phyloP scores from a whole-genome alignment of 2,797 vertebrate species.

The Notolabrus celidotus region DNA sequence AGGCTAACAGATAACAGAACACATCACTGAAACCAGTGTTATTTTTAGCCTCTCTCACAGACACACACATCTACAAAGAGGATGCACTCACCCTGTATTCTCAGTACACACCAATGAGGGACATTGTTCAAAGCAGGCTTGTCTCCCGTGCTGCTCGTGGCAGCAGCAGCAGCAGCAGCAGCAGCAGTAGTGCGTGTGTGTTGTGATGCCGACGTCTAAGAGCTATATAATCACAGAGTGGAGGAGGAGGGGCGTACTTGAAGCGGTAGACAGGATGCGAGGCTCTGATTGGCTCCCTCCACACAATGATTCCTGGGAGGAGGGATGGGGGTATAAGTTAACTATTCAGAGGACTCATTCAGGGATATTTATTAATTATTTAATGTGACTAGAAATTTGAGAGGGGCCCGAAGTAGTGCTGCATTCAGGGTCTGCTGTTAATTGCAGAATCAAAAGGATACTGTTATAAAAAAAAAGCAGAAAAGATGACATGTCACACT shows the following conservation, averaged over 20 bases:
- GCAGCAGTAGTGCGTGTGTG: conserved; percentile 29
- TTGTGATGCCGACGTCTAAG: conserved; percentile 68
- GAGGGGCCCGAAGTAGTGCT: conserved; percentile 13
- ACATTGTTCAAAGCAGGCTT: conserved; percentile 41
- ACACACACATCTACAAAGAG: conserved; percentile 17
- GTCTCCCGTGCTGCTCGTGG: conserved; percentile 37
- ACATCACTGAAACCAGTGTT: conserved; percentile 7
- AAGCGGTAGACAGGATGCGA: conserved; percentile 39
- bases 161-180: conserved; percentile 34
- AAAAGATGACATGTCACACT: neutral
- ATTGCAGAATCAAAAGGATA: neutral
- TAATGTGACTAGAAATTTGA: conserved; percentile 61
- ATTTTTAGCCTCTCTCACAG: conserved; percentile 16
- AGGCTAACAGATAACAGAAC: neutral
- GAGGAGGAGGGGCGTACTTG: conserved; percentile 65
- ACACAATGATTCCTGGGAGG: conserved; percentile 60
- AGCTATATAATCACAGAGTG: conserved; percentile 75
- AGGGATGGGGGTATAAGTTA: conserved; percentile 44
- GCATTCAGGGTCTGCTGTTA: neutral
- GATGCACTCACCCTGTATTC: conserved; percentile 64
- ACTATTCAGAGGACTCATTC: conserved; percentile 65
- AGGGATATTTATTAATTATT: conserved; percentile 75
- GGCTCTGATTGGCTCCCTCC: conserved; percentile 69
- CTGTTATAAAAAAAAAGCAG: neutral
- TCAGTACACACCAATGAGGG: conserved; percentile 48